Base-by-base conservation (phyloP, 1,140 invertebrate genomes). In the Grapholita molesta region DNA sequence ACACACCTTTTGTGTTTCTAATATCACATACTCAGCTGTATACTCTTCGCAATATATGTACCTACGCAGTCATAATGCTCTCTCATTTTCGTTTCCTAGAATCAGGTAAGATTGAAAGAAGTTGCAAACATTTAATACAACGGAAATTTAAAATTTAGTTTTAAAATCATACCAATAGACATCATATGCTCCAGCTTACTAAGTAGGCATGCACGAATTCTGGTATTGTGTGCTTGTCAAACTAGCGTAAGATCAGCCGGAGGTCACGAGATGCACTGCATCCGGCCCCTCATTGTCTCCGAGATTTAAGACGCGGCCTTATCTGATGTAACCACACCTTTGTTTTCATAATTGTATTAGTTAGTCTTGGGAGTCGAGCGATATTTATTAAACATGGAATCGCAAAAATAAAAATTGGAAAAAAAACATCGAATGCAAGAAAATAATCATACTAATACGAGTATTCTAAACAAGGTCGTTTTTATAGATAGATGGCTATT, bases 271-370 rank as follows among this genome's bases (percentile, higher is more conserved):
- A 69, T 32, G 66, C 9, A 71, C 42, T 11, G 48, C 70, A 72
- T 72, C 70, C 70, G 67, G 70, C 35, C 70, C 64, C 38, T 69
- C 71, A 72, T 72, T 72, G 71, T 69, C 52, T 67, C 68, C 48
- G 38, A 69, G 67, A 71, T 68, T 68, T 67, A 48, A 68, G 67
- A 57, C 30, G 2, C 55, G 24, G 32, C 23, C 28, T 15, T 52
- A 69, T 72, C 68, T 64, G 71, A 69, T 72, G 61, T 42, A 64
- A 53, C 57, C 42, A 55, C 71, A 28, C 67, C 68, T 72, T 69
- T 72, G 71, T 72, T 69, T 71, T 69, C 67, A 48, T 48, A 48
- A 48, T 48, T 48, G 18, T 48, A 21, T 48, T 48, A 21, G 38
- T 42, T 15, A 42, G 38, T 6, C n/a, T 42, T 15, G 38, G 4